phyloP scores from a whole-genome alignment of 37 sponge, comb jelly and placozoan genomes.

The Bolinopsis microptera region DNA sequence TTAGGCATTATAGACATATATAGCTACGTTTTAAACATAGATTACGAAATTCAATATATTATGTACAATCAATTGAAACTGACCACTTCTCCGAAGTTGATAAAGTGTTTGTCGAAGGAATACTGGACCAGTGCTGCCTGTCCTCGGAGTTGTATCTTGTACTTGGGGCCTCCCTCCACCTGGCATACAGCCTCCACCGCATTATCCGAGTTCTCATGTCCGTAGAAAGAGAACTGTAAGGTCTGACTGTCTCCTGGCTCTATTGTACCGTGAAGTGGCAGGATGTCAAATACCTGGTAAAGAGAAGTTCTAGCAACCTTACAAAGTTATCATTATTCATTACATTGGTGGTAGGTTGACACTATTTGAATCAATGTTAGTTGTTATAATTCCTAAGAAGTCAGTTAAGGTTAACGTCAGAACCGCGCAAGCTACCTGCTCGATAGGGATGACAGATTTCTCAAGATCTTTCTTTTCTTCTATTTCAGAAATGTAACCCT shows the following conservation, averaged over 20 bases:
- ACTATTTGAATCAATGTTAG: too few relatives aligned
- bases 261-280: constrained; percentile 86
- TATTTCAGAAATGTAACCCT: neutral
- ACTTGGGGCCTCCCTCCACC: constrained; percentile 91
- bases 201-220: constrained; percentile 73
- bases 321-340: too few relatives aligned
- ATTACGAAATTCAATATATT: too few relatives aligned
- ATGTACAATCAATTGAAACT: too few relatives aligned
- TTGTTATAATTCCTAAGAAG: too few relatives aligned
- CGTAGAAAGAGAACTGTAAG: constrained; percentile 90
- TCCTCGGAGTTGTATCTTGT: constrained; percentile 79
- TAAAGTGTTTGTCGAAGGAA: constrained; percentile 72
- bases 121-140: constrained; percentile 86
- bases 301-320: too few relatives aligned
- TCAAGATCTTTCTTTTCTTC: constrained; percentile 13
- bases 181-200: constrained; percentile 79
- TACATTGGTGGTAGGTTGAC: too few relatives aligned
- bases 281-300: constrained; percentile 98
- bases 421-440: too few relatives aligned
- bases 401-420: too few relatives aligned
- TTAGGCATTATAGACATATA: neutral
- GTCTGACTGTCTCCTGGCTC: constrained; percentile 78
- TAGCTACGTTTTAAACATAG: neutral
- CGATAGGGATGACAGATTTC: neutral
- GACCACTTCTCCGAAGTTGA: constrained; percentile 79